Percentiles rank a stretch among this genome's conserved stretches.
phyloP scores from a whole-genome alignment of 2,113 vertebrate species.

The Seriola rivoliana region DNA sequence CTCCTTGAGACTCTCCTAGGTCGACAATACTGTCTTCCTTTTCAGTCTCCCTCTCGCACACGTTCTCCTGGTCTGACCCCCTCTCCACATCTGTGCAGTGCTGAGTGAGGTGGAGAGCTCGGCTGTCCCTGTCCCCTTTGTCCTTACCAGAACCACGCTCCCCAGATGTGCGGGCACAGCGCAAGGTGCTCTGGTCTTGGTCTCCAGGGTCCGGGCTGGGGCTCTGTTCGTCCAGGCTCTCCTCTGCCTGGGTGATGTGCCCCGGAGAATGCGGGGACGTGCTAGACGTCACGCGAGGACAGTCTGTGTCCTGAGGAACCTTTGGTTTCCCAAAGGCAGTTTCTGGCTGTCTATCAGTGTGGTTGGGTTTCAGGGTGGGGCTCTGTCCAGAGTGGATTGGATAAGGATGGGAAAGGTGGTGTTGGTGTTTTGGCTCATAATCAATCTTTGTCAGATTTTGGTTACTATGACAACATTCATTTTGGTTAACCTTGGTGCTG shows the following conservation, averaged over 20 bases:
- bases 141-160: constrained; percentile 76
- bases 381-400: constrained; percentile 51
- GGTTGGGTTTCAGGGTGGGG: constrained; percentile 55
- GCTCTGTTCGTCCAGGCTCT: constrained; percentile 67
- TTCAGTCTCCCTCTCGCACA: constrained; percentile 57
- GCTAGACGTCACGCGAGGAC: constrained; percentile 24
- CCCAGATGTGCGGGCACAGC: constrained; percentile 82
- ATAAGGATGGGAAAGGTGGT: constrained; percentile 61
- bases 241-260: constrained; percentile 46
- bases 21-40: constrained; percentile 79
- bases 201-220: constrained; percentile 68
- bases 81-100: constrained; percentile 62
- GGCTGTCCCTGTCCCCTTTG: constrained; percentile 50
- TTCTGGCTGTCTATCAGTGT: constrained; percentile 65
- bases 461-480: constrained; percentile 74
- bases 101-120: constrained; percentile 29
- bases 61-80: constrained; percentile 48
- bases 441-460: constrained; percentile 71
- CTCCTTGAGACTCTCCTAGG: constrained; percentile 78
- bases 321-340: constrained; percentile 59
- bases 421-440: constrained; percentile 72
- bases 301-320: constrained; percentile 57
- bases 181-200: constrained; percentile 81
- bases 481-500: constrained; percentile 78
- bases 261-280: constrained; percentile 43